Percentiles rank a stretch among this genome's conserved stretches.
These are phyloP conservation scores for Drosophila lacteicornis DNA, from an alignment of 1,140 invertebrate species.

Conservation along the genomic window DNA sequence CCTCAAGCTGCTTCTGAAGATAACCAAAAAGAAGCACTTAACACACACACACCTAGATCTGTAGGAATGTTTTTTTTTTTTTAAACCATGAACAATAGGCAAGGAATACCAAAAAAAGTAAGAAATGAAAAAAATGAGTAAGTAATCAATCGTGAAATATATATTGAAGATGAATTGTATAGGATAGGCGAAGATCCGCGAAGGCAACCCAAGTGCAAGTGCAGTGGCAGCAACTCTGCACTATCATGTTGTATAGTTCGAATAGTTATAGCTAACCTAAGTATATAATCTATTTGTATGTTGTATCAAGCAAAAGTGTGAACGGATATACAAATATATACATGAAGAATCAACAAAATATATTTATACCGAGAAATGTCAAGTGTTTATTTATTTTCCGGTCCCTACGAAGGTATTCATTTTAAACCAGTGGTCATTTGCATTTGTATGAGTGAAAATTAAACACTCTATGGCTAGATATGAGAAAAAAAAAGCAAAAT, in stretches of 20 bases:
- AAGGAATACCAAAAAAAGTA: slow-evolving; percentile 34
- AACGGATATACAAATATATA: slow-evolving; percentile 41
- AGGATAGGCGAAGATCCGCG: neutral
- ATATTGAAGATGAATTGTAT: slow-evolving; percentile 1
- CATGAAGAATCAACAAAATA: slow-evolving; percentile 49
- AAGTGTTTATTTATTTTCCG: neutral
- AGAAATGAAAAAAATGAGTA: neutral
- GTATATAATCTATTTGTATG: slow-evolving; percentile 33
- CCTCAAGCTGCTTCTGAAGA: slow-evolving; percentile 32
- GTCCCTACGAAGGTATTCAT: no score
- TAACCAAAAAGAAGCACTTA: slow-evolving; percentile 30
- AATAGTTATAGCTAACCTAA: slow-evolving; percentile 41
- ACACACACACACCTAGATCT: slow-evolving; percentile 9
- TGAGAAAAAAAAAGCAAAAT: no score
- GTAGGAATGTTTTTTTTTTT: slow-evolving; percentile 16
- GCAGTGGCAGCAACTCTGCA: slow-evolving; percentile 17
- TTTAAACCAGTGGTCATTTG: no score
- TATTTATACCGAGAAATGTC: slow-evolving; percentile 66
- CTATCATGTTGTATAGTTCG: slow-evolving; percentile 40
- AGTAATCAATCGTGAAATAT: slow-evolving; percentile 21
- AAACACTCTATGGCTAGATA: no score
- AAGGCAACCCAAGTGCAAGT: slow-evolving; percentile 13
- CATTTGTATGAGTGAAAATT: no score
- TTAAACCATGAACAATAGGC: slow-evolving; percentile 40
- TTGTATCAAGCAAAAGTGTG: slow-evolving; percentile 26